phyloP scores from a whole-genome alignment of 35 echinoderm and acorn worm species.

The Apostichopus californicus region DNA sequence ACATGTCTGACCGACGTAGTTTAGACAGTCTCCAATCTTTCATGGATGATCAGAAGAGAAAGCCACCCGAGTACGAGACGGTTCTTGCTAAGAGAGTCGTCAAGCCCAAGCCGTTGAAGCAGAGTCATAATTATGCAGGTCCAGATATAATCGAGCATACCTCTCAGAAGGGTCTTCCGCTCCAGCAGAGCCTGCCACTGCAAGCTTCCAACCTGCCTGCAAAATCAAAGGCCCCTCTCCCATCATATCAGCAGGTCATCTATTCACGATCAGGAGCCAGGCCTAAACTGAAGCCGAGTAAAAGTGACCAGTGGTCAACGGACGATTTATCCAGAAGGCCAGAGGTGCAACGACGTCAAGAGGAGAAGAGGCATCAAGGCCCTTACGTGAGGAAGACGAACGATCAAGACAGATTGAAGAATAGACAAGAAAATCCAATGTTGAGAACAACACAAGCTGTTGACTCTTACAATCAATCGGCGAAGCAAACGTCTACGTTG shows the following conservation, averaged over 20 bases:
- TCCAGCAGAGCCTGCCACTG: not conserved
- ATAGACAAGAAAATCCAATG: not conserved
- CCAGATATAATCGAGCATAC: conserved; percentile 36
- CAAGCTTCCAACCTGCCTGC: not conserved
- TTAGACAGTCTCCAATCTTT: conserved; percentile 45
- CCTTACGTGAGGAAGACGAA: not conserved
- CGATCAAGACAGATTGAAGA: not conserved
- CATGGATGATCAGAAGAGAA: conserved; percentile 32
- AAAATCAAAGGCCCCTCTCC: conserved; percentile 16
- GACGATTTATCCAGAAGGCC: not conserved
- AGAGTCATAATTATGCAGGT: conserved; percentile 13
- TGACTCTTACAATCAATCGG: not conserved
- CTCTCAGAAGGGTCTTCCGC: not conserved
- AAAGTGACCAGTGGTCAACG: conserved; percentile 4
- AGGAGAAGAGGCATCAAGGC: not conserved
- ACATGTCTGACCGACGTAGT: not conserved
- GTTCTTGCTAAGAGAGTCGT: conserved; percentile 24
- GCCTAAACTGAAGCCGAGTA: conserved; percentile 29
- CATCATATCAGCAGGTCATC: conserved; percentile 35
- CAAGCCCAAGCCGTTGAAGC: conserved; percentile 28
- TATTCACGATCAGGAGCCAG: conserved; percentile 23
- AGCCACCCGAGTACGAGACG: conserved; percentile 23
- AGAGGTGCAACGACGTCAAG: not conserved
- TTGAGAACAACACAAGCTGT: not conserved
- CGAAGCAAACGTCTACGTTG: not conserved